A percentile compares a stretch with the other conserved stretches of the same genome.
Evolutionary conservation across 2,797 vertebrate genomes (phyloP).

Genomic region (Cephalopachus bancanus): DNA sequence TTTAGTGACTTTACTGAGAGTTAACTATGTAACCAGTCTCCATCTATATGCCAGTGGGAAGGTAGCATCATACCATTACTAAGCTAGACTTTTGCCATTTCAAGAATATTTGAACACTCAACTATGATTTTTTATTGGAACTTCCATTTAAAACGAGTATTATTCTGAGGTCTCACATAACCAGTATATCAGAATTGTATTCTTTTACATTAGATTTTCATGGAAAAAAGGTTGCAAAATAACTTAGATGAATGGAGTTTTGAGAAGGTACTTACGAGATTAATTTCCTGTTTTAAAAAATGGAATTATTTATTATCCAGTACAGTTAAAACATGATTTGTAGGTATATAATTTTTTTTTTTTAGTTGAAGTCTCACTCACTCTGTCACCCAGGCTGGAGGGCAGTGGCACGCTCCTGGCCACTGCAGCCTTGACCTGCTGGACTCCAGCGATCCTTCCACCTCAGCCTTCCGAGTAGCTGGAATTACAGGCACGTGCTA

Average conservation of each 20-base stretch:
- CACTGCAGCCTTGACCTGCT: too few species aligned
- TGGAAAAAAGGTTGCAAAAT: conserved; percentile 52
- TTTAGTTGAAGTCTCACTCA: too few species aligned
- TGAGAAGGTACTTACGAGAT: conserved; percentile 33
- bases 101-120: not conserved
- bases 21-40: not conserved
- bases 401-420: too few species aligned
- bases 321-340: conserved; percentile 46
- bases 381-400: too few species aligned
- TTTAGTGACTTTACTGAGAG: not conserved
- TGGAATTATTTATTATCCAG: not conserved
- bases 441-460: too few species aligned
- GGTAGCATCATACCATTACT: not conserved
- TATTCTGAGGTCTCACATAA: not conserved
- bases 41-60: not conserved
- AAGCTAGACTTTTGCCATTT: not conserved
- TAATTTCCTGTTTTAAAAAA: conserved; percentile 19
- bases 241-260: conserved; percentile 55
- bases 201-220: not conserved
- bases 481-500: too few species aligned
- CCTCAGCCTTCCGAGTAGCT: too few species aligned
- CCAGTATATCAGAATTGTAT: conserved; percentile 11
- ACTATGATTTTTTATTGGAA: conserved; percentile 24
- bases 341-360: conserved; percentile 35
- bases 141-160: not conserved